Percentiles rank a stretch among this genome's conserved stretches.
Evolutionary conservation across 1,140 invertebrate genomes (phyloP).

Genomic region (Drosophila tropicalis): DNA sequence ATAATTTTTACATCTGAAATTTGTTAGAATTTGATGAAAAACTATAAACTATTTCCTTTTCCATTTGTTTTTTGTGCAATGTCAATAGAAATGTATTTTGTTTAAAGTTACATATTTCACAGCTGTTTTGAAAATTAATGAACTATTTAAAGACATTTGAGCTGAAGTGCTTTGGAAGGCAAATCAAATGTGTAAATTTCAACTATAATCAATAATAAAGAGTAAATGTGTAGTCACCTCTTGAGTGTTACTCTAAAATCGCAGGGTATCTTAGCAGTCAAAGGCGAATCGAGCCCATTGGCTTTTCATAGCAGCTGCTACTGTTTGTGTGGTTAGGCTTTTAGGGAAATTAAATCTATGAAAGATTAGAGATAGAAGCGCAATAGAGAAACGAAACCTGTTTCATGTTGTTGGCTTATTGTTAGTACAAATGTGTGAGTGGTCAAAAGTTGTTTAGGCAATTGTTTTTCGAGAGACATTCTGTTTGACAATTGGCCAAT

Average conservation of each 20-base stretch:
- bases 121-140: too few species aligned
- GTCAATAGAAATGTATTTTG: too few species aligned
- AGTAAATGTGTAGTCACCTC: background rate
- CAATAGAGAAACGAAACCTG: constrained; percentile 44
- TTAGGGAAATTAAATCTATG: background rate
- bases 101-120: too few species aligned
- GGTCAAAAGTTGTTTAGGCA: constrained; percentile 1
- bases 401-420: constrained; percentile 20
- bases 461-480: background rate
- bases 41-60: too few species aligned
- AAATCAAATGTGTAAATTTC: too few species aligned
- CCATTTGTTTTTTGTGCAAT: too few species aligned
- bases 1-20: too few species aligned
- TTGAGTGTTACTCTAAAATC: background rate
- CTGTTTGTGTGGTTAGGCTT: background rate
- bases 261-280: background rate
- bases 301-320: background rate
- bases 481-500: constrained; percentile 3
- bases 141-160: too few species aligned
- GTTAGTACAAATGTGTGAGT: background rate
- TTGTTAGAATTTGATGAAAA: too few species aligned
- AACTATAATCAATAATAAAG: too few species aligned
- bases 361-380: constrained; percentile 21
- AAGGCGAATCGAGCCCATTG: background rate
- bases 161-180: too few species aligned